Evolutionary conservation across 2,797 vertebrate genomes (phyloP).

Genomic region (Clarias pachynema): DNA sequence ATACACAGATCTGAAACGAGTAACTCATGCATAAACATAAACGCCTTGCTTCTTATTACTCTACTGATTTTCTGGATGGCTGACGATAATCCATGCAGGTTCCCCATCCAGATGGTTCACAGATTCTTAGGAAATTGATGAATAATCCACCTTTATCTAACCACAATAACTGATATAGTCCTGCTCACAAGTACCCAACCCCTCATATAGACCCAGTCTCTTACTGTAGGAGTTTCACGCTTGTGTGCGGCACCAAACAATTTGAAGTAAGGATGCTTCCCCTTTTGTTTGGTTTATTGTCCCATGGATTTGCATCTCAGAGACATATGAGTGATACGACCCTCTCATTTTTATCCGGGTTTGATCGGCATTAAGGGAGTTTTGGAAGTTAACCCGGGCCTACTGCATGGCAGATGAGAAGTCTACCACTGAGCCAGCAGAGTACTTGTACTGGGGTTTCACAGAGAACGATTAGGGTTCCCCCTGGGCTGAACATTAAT

Average conservation of each 20-base stretch:
- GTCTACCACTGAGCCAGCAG: background rate
- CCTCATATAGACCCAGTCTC: background rate
- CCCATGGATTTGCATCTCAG: too few species aligned
- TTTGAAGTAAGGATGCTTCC: too few species aligned
- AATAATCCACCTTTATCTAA: background rate
- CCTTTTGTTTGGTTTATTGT: too few species aligned
- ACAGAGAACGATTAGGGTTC: background rate
- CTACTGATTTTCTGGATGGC: background rate
- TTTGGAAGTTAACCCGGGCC: too few species aligned
- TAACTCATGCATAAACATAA: background rate
- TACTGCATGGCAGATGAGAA: too few species aligned
- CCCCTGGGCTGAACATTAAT: background rate
- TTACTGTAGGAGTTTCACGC: too few species aligned
- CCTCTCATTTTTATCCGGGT: too few species aligned
- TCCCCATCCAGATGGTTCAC: background rate
- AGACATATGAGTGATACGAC: background rate
- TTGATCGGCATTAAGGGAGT: too few species aligned
- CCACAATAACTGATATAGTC: background rate
- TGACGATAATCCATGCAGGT: background rate
- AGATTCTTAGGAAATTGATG: background rate
- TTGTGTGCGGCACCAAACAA: too few species aligned
- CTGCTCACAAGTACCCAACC: background rate
- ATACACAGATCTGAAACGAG: background rate
- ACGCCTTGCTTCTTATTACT: background rate
- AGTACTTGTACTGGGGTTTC: background rate